Evolutionary conservation across 2,113 vertebrate species (phyloP), one percentile per base, ranked within the genome.

Genomic region (Trachemys scripta): DNA sequence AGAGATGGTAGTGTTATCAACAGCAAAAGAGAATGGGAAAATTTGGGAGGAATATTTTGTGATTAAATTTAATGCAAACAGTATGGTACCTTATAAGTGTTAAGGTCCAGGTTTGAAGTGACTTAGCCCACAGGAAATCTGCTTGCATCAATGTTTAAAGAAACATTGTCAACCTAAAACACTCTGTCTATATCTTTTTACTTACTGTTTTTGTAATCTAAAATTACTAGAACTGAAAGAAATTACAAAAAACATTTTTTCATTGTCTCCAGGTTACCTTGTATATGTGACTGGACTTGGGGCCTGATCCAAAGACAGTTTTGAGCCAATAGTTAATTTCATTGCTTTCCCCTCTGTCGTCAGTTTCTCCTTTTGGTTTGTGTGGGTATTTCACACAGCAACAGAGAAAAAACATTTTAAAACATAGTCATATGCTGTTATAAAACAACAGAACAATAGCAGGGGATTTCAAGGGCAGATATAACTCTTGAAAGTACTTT

Each of bases 341-440:
- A 57, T 95, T 97, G 31, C 62, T 96, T 51, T 93, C 96, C 94
- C 76, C 87, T 97, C 96, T 97, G 95, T 95, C 96, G 90, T 87
- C 92, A 85, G 84, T 97, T 97, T 97, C 83, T 87, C 87, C 87
- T 95, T 93, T 96, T 93, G 93, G 89, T 97, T 96, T 97, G 94
- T 87, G 78, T 97, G 94, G 95, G 93, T 91, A 97, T 95, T 96
- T 97, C 93, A 92, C 95, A 96, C 83, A 93, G 95, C 83, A 49
- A 93, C 90, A 91, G 83, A 92, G 88, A 91, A 95, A 93, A 97
- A 97, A 95, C 93, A 96, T 95, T 97, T 65, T 65, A 35, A 65
- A n/a, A 93, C 87, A 96, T 88, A 95, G 88, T 85, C 91, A 97
- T 93, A 91, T 90, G 79, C 84, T 54, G 85, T 97, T 97, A 94